A percentile compares a stretch with the other conserved stretches of the same genome.
These are phyloP conservation scores for Cetonia aurata DNA, from an alignment of 2,888 invertebrate species.

Conservation along the genomic window DNA sequence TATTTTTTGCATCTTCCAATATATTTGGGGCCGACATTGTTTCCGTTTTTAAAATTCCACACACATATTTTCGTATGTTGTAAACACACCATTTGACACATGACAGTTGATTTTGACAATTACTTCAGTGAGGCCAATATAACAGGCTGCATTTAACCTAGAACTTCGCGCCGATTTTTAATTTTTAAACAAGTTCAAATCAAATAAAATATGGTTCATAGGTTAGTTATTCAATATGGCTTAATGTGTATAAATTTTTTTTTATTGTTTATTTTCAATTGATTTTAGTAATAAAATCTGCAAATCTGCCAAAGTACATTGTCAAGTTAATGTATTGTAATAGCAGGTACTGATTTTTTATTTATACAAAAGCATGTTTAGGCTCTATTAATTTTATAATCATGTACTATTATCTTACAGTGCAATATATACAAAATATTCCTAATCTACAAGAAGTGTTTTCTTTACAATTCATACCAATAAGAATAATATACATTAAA, in stretches of 20 bases:
- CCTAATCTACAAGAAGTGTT: constrained; percentile 55
- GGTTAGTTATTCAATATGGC: constrained; percentile 1
- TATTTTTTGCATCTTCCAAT: constrained; percentile 31
- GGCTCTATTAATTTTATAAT: constrained; percentile 42
- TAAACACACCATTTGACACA: constrained; percentile 37
- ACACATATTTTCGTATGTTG: constrained; percentile 41
- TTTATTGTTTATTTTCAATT: neutral
- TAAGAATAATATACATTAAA: constrained; percentile 53
- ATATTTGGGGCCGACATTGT: constrained; percentile 36
- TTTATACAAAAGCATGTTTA: constrained; percentile 22
- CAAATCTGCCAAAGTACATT: constrained; percentile 2
- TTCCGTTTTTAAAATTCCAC: constrained; percentile 36
- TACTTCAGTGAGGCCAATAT: neutral
- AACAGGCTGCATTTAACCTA: neutral
- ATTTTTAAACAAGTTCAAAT: neutral
- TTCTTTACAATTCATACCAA: constrained; percentile 52
- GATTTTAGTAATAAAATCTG: constrained; percentile 1
- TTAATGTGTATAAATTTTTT: too few relatives aligned
- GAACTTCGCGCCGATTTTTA: too few relatives aligned
- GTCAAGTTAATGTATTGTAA: constrained; percentile 4
- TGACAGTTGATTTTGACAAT: constrained; percentile 45
- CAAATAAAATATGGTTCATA: neutral
- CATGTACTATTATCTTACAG: constrained; percentile 52
- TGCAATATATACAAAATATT: constrained; percentile 63
- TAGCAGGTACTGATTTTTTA: neutral